These are phyloP conservation scores for Chiloscyllium punctatum DNA, from an alignment of 2,797 vertebrate species.

Conservation along the genomic window DNA sequence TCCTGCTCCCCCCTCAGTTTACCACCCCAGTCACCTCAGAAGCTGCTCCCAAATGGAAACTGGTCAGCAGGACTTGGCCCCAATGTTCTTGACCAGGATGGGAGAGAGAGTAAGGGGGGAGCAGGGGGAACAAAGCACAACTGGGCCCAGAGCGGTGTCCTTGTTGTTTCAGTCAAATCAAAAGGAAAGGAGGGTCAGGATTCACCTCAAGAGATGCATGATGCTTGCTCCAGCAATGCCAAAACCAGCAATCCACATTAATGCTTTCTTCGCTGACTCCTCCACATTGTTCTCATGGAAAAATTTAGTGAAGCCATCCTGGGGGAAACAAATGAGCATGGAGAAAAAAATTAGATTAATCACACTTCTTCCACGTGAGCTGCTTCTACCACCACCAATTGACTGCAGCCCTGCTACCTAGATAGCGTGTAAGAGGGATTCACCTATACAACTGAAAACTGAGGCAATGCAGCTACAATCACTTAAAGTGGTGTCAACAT, in stretches of 20 bases:
- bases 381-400: neutral
- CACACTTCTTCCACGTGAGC: neutral
- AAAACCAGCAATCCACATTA: slow-evolving; percentile 14
- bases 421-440: neutral
- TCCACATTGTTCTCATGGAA: neutral
- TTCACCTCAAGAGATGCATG: slow-evolving; percentile 11
- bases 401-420: no score
- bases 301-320: slow-evolving; percentile 7
- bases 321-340: no score
- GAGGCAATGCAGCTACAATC: neutral
- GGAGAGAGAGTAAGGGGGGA: neutral
- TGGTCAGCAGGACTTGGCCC: neutral
- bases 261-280: neutral
- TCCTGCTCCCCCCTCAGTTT: neutral
- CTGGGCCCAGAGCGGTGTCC: neutral
- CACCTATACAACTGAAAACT: neutral
- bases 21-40: neutral
- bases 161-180: no score
- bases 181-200: neutral
- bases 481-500: neutral
- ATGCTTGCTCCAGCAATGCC: neutral
- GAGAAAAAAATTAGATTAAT: neutral
- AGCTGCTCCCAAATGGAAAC: neutral
- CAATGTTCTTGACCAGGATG: neutral
- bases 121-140: neutral